These are phyloP conservation scores for Platycheirus rosarum DNA, from an alignment of 2,888 invertebrate species.

Conservation along the genomic window DNA sequence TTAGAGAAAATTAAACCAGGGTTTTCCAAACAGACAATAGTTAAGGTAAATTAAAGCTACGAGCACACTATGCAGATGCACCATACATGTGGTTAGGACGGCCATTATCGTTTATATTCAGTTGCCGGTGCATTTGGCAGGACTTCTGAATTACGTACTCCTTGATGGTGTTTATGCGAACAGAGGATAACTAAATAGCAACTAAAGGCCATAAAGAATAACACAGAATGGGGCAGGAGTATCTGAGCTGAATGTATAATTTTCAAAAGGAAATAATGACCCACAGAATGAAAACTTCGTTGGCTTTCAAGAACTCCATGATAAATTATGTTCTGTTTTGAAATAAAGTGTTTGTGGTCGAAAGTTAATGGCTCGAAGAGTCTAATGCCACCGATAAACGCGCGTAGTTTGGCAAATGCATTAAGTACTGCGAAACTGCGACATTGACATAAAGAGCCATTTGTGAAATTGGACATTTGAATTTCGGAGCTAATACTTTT, in stretches of 20 bases:
- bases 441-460: constrained; percentile 41
- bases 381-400: constrained; percentile 42
- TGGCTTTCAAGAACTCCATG: constrained; percentile 35
- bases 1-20: constrained; percentile 32
- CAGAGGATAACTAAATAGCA: constrained; percentile 16
- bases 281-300: constrained; percentile 35
- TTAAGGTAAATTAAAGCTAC: no score
- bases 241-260: constrained; percentile 1
- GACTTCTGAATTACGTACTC: constrained; percentile 35
- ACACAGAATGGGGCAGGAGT: background rate
- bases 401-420: constrained; percentile 37
- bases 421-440: constrained; percentile 22
- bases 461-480: constrained; percentile 48
- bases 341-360: constrained; percentile 30
- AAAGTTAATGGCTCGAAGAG: constrained; percentile 55
- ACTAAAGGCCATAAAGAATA: background rate
- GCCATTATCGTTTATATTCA: constrained; percentile 65
- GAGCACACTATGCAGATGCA: background rate
- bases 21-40: constrained; percentile 9
- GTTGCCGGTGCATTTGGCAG: constrained; percentile 56
- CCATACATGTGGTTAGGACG: constrained; percentile 43
- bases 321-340: constrained; percentile 54
- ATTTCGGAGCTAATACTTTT: no score
- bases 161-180: constrained; percentile 30
- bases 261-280: constrained; percentile 52